phyloP scores from a whole-genome alignment of 2,888 invertebrate species.

The Cosmia pyralina region DNA sequence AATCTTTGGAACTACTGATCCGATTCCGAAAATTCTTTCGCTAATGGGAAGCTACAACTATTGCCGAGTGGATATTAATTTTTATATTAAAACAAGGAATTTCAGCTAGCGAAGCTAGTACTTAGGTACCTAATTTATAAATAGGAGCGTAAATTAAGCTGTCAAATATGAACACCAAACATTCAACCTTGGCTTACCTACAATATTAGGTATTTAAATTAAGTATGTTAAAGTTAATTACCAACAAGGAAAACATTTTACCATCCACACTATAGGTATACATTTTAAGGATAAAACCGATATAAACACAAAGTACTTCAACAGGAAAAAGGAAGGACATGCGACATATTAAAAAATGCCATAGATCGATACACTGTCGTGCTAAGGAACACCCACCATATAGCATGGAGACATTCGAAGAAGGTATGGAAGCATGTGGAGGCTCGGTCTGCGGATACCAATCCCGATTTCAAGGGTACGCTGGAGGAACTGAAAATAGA shows the following conservation, averaged over 20 bases:
- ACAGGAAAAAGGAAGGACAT: constrained; percentile 83
- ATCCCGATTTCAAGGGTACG: constrained; percentile 53
- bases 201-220: not conserved
- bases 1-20: not conserved
- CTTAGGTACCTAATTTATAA: no score
- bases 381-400: constrained; percentile 54
- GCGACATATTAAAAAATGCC: constrained; percentile 81
- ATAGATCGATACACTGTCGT: constrained; percentile 65
- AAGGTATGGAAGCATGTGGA: constrained; percentile 28
- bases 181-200: not conserved
- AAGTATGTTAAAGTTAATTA: not conserved
- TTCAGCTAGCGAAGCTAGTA: not conserved
- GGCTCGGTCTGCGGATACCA: not conserved
- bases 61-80: not conserved
- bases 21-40: not conserved
- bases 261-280: no score
- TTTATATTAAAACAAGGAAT: not conserved
- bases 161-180: no score
- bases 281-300: no score
- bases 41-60: not conserved
- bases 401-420: constrained; percentile 54
- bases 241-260: constrained; percentile 23
- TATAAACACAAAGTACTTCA: constrained; percentile 2
- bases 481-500: constrained; percentile 89
- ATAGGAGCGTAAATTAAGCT: not conserved